phyloP scores from a whole-genome alignment of 2,888 invertebrate species.

The Thysanoteuthis rhombus region DNA sequence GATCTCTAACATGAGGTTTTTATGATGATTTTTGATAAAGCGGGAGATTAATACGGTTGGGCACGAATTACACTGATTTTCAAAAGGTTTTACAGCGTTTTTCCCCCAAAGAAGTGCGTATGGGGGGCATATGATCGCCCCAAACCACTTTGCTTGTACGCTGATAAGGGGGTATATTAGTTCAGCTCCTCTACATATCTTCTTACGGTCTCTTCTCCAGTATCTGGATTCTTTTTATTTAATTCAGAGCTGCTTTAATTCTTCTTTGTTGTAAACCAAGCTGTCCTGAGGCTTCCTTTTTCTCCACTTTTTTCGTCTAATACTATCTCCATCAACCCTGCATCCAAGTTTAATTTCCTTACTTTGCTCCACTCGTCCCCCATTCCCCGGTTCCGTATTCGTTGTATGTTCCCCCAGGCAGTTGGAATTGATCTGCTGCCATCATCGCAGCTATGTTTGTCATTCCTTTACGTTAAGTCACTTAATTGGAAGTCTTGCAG shows the following conservation, averaged over 20 bases:
- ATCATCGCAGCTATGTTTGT: background rate
- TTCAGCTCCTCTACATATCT: background rate
- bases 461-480: background rate
- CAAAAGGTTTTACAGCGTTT: no score
- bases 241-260: background rate
- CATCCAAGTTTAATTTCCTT: background rate
- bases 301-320: background rate
- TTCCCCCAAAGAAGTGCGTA: no score
- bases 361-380: background rate
- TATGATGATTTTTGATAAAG: no score
- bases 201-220: background rate
- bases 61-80: no score
- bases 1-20: no score
- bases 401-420: background rate
- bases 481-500: background rate
- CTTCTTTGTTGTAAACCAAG: background rate
- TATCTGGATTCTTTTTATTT: background rate
- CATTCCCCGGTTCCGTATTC: background rate
- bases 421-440: background rate
- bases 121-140: no score
- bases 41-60: no score
- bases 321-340: background rate
- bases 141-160: no score
- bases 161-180: no score
- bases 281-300: background rate